Evolutionary conservation across 2,888 invertebrate species (phyloP).

Genomic region (Lydus trimaculatus): DNA sequence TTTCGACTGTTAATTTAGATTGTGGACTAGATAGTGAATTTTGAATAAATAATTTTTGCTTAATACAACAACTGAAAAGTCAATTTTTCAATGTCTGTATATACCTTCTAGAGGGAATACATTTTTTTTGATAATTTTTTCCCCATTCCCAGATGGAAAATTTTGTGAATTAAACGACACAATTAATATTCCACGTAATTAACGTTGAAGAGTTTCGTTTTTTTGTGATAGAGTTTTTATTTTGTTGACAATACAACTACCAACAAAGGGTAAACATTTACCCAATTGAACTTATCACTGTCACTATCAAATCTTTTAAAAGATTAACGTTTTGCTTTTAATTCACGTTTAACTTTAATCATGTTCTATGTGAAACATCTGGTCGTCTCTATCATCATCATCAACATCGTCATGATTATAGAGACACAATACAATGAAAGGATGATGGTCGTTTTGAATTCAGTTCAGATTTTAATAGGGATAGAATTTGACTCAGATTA

Average conservation of each 20-base stretch:
- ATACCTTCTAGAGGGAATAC: not conserved
- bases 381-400: slow-evolving; percentile 49
- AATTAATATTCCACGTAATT: not conserved
- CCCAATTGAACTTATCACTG: slow-evolving; percentile 56
- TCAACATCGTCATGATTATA: not conserved
- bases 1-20: not conserved
- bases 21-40: not conserved
- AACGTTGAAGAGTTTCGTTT: not conserved
- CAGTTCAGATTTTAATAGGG: slow-evolving; percentile 52
- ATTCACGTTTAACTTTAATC: slow-evolving; percentile 60
- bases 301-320: slow-evolving; percentile 55
- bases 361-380: slow-evolving; percentile 57
- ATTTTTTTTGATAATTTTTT: too few relatives aligned
- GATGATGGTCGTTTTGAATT: slow-evolving; percentile 50
- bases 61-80: not conserved
- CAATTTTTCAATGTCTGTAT: not conserved
- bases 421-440: slow-evolving; percentile 44
- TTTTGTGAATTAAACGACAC: not conserved
- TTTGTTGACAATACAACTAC: not conserved
- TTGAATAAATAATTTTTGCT: slow-evolving; percentile 1
- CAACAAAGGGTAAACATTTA: slow-evolving; percentile 42
- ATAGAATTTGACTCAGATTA: slow-evolving; percentile 51
- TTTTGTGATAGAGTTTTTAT: not conserved
- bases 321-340: slow-evolving; percentile 56
- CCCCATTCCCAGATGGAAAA: not conserved